These are phyloP conservation scores for Perodicticus potto DNA, from an alignment of 2,797 vertebrate genomes.

Conservation along the genomic window DNA sequence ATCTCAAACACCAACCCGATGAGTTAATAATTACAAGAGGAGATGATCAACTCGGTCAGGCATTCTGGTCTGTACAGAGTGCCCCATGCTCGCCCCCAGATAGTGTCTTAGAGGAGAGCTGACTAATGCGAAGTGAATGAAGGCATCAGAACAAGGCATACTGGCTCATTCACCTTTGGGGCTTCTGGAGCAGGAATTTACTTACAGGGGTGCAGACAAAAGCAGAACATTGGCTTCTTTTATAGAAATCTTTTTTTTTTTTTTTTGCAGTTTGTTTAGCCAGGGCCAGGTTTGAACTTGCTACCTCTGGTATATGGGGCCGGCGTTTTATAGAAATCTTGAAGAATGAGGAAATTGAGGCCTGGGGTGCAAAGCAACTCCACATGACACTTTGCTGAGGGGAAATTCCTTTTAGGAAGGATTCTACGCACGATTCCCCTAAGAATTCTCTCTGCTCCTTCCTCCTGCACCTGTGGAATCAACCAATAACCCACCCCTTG, in stretches of 20 bases:
- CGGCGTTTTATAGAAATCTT: background rate
- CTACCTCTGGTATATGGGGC: too few species aligned
- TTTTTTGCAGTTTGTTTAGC: too few species aligned
- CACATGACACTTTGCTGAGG: background rate
- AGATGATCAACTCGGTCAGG: background rate
- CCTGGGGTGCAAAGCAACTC: background rate
- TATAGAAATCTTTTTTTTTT: background rate
- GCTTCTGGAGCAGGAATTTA: background rate
- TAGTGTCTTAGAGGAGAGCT: background rate
- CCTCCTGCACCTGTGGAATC: background rate
- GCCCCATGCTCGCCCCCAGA: background rate
- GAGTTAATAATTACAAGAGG: slow-evolving; percentile 20
- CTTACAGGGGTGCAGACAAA: background rate
- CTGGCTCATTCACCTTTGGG: background rate
- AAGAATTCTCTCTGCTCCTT: background rate
- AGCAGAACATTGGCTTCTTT: slow-evolving; percentile 13
- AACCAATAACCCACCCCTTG: background rate
- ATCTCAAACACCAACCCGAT: background rate
- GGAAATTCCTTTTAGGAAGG: background rate
- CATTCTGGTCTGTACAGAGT: background rate
- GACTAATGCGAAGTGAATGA: background rate
- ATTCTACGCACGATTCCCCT: background rate
- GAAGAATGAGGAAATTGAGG: slow-evolving; percentile 53
- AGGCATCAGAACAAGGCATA: slow-evolving; percentile 9
- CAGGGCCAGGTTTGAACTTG: too few species aligned